Base-by-base conservation (phyloP, 2,113 vertebrate genomes). In the Gadus macrocephalus region DNA sequence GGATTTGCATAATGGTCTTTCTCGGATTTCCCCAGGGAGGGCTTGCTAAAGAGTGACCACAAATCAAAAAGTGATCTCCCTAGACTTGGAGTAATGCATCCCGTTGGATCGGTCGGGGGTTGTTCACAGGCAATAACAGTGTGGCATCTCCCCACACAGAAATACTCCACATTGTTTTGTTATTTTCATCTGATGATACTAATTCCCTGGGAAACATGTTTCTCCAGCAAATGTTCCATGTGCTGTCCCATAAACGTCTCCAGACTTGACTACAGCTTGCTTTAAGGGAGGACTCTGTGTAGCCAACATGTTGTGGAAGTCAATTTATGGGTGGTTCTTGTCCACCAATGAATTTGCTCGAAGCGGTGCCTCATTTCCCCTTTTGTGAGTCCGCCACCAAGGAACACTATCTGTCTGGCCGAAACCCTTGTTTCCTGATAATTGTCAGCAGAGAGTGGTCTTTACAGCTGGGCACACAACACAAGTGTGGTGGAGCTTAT, bases 1-100 rank as follows among this genome's bases (percentile, higher is more conserved):
- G 75, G 77, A 91, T 91, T 91, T 91, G 86, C 90, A 92, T 92
- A 89, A 91, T 90, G 80, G 79, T 72, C 80, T 83, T 69, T 86
- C 84, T 90, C 83, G 81, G 80, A 86, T 89, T 86, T 75, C 87
- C 84, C 78, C 49, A 64, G 79, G 86, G 84, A 89, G 89, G 87
- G 86, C 72, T 80, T 66, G 79, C 80, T 83, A 82, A 85, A 87
- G 77, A 83, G 78, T 80, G 72, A 85, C 77, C 85, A 83, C 83
- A 89, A 86, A 86, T 84, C 81, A 83, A 70, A 79, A 81, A 87
- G 82, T 87, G 65, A 59, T 85, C 83, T 59, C 73, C 73, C 80
- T 79, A 80, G 73, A 5, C 73, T 74, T 31, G 31, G 77, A 56
- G 11, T 78, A 76, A 80, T 78, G 79, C 75, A 72, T 67, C 83